Percentiles rank a stretch among this genome's conserved stretches.
Conservation (phyloP, 1,140 invertebrate genomes). For the Danaus melanippus region DNA sequence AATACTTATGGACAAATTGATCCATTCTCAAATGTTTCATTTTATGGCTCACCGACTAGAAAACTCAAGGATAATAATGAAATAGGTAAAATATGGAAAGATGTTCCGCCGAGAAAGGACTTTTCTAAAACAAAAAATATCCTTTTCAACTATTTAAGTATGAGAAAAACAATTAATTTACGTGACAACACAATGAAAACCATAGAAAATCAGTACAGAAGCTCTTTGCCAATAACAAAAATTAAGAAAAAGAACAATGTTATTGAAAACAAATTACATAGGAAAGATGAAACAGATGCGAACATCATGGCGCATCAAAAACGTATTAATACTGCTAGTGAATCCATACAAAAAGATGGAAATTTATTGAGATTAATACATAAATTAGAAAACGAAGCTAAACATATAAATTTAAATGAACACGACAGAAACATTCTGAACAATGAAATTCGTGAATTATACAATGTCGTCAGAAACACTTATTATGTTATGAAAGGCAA, state of each 20-base stretch:
- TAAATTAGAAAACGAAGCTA: conserved; percentile 40
- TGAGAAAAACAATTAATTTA: background rate
- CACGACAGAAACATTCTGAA: conserved; percentile 38
- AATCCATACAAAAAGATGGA: conserved; percentile 10
- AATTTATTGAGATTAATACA: conserved; percentile 37
- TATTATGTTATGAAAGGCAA: no score
- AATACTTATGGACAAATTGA: conserved; percentile 3
- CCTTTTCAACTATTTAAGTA: conserved; percentile 27
- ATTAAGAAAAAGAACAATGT: background rate
- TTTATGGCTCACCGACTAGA: conserved; percentile 27
- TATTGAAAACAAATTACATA: background rate
- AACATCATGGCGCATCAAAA: no score
- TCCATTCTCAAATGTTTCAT: conserved; percentile 30
- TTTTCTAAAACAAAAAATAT: conserved; percentile 33
- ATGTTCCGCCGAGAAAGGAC: conserved; percentile 38
- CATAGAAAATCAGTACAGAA: background rate
- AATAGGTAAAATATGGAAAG: conserved; percentile 16
- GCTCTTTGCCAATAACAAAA: background rate
- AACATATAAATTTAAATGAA: conserved; percentile 27
- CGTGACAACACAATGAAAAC: conserved; percentile 4
- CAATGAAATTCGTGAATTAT: conserved; percentile 43
- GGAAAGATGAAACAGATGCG: conserved; percentile 17
- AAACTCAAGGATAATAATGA: conserved; percentile 1
- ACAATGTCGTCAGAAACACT: conserved; percentile 8
- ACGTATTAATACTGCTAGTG: no score